Evolutionary conservation across 2,113 vertebrate species (phyloP), one percentile per base, ranked within the genome.

Genomic region (Penelope pileata): DNA sequence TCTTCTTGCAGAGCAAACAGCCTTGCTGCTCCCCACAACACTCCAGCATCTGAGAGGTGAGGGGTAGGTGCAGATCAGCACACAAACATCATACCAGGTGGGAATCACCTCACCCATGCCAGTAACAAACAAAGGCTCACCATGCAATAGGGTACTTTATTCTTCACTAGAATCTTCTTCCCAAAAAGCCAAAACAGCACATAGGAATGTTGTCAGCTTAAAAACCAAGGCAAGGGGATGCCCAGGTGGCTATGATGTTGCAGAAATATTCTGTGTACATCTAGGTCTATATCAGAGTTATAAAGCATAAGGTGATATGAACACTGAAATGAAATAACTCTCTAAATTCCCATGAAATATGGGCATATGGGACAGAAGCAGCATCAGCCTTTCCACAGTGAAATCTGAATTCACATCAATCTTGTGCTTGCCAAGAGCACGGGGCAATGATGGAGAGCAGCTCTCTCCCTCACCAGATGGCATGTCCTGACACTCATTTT

Each of bases 171-270:
- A 56, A 45, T 42, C 75, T 48, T 15, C 29, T 32, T 70, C 29
- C 36, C 29, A n/a, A 50, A 72, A 38, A 54, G 18, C 24, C 23
- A 29, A 38, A 47, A 18, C 23, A 56, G 12, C 13, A 56, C 18
- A 19, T 8, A 1, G 4, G 2, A 26, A 24, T 8, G 5, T 4
- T 54, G 16, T 30, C 47, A 38, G 7, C 16, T 80, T 53, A 27
- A 81, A 79, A 85, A 29, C 2, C 0, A 0, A 79, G 58, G 16
- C 10, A 30, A 51, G 17, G 29, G 36, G 6, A 75, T 14, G 9
- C 29, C 56, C 69, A 72, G 36, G 12, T 22, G 22, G 18, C 73
- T 60, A 51, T 7, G 40, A 13, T 13, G 34, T 66, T 54, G 58
- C 60, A 40, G 0, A 1, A n/a, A 22, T 5, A 32, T 32, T 83